phyloP scores from a whole-genome alignment of 2,797 vertebrate genomes.

The Lerista edwardsae region DNA sequence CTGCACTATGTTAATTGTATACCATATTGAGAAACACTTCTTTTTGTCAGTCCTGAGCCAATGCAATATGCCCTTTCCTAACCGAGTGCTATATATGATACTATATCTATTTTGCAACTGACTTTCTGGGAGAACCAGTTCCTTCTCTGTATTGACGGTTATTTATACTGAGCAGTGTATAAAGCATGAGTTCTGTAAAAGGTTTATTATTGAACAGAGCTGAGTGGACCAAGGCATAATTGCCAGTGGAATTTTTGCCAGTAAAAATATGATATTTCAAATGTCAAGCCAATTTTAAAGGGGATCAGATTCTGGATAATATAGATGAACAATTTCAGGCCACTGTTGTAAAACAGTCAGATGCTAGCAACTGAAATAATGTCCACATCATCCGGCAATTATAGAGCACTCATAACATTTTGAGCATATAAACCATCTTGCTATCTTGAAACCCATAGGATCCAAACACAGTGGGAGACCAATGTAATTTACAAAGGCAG shows the following conservation, averaged over 20 bases:
- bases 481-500: constrained; percentile 37
- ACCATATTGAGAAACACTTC: not conserved
- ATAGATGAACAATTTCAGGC: constrained; percentile 53
- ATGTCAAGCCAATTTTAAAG: constrained; percentile 71
- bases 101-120: fast-evolving
- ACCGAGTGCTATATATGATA: not conserved
- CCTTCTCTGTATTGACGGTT: constrained; percentile 1
- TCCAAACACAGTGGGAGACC: constrained; percentile 1
- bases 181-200: constrained; percentile 34
- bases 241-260: constrained; percentile 57
- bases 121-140: not conserved
- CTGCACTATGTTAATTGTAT: not conserved
- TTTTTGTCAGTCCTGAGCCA: not conserved
- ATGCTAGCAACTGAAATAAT: constrained; percentile 56
- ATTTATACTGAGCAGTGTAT: not conserved
- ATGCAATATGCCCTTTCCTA: not conserved
- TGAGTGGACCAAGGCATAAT: constrained; percentile 62
- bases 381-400: constrained; percentile 46
- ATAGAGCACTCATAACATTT: constrained; percentile 41
- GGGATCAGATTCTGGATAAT: constrained; percentile 52
- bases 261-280: constrained; percentile 72
- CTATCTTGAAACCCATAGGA: constrained; percentile 46
- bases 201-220: constrained; percentile 52
- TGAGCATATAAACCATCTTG: constrained; percentile 6
- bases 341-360: constrained; percentile 63